Evolutionary conservation across 2,888 invertebrate species (phyloP), one percentile per base, ranked within the genome.

Genomic region (Drosophila merina): DNA sequence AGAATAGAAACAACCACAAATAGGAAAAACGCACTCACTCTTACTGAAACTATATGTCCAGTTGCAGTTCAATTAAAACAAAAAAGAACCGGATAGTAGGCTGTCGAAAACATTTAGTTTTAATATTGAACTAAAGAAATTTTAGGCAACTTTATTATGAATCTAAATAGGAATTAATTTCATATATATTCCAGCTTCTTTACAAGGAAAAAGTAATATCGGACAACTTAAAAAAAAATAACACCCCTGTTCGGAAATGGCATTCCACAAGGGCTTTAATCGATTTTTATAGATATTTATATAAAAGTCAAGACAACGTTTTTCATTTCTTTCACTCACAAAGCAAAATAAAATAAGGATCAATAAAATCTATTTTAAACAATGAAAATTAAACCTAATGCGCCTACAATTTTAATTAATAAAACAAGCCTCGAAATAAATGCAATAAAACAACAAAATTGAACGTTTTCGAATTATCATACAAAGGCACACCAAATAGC

Each of bases 401-500:
- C 74, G 54, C 51, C 64, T 36, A 59, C 44, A 45, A 68, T 80
- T 79, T 83, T 64, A 60, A 60, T 59, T 59, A 73, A 69, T 60
- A 28, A 44, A 63, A 20, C 20, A 64, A 45, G 60, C 60, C 59
- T 26, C 64, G 52, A 40, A 69, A 14, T 52, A 31, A 68, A 62
- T 49, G 51, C 60, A 64, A 50, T 42, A 66, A 69, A 48, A 59
- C 56, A 76, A 72, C 54, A 62, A 69, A 63, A 71, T 57, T 49
- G 59, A 71, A 79, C 72, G 72, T 68, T 86, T 84, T 71, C 38
- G 70, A 69, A 75, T 77, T 84, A 78, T 77, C 81, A 71, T 69
- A 49, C 70, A 73, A 69, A 81, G 82, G 82, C 82, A 81, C 87
- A 86, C 87, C 82, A 86, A 81, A 86, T 77, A 84, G 87, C 87